phyloP scores from a whole-genome alignment of 2,888 invertebrate species.

The Conops quadrifasciatus region DNA sequence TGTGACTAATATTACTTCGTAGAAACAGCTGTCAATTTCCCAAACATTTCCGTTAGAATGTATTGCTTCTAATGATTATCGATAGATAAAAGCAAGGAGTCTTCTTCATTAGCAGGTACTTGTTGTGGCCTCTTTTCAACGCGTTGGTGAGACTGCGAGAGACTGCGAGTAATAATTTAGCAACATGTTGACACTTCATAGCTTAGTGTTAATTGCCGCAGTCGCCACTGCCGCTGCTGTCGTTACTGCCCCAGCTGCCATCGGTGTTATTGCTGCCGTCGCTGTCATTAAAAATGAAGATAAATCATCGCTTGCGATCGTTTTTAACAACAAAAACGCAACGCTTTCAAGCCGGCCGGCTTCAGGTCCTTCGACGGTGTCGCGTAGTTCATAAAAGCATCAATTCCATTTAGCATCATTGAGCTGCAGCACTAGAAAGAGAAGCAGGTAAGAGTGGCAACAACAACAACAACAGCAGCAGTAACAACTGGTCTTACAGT shows the following conservation, averaged over 20 bases:
- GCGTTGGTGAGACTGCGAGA: too few relatives aligned
- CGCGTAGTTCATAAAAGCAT: background rate
- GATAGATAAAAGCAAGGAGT: too few relatives aligned
- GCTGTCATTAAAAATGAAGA: constrained; percentile 59
- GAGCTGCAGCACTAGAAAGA: background rate
- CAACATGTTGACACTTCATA: constrained; percentile 34
- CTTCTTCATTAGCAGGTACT: too few relatives aligned
- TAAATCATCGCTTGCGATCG: constrained; percentile 59
- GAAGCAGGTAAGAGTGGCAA: background rate
- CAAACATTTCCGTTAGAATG: too few relatives aligned
- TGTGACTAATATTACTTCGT: too few relatives aligned
- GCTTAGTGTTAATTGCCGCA: constrained; percentile 45
- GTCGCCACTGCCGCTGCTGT: too few relatives aligned
- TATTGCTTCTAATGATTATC: too few relatives aligned
- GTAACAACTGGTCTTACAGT: constrained; percentile 15
- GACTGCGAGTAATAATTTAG: background rate
- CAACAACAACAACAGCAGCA: background rate
- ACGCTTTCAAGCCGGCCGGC: constrained; percentile 14
- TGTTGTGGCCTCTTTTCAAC: too few relatives aligned
- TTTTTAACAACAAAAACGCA: constrained; percentile 39
- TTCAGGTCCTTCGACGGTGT: background rate
- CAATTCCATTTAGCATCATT: too few relatives aligned
- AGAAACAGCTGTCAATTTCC: too few relatives aligned
- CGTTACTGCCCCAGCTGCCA: too few relatives aligned
- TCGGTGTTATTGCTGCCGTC: too few relatives aligned